These are phyloP conservation scores for Leiothrix lutea DNA, from an alignment of 2,113 vertebrate species.

Conservation along the genomic window DNA sequence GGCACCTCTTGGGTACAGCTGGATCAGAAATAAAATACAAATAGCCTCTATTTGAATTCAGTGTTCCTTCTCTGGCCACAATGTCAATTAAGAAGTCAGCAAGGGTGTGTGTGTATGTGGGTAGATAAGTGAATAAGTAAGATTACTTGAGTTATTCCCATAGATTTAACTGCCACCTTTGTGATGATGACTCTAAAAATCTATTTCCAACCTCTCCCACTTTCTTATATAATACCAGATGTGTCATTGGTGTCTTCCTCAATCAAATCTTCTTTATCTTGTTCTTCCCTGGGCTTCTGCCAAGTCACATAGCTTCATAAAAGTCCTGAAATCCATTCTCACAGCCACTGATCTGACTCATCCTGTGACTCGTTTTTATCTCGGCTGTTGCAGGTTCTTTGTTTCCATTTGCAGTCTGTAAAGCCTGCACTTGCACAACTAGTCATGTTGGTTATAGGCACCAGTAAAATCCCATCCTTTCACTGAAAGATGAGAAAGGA, in stretches of 20 bases:
- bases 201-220: constrained; percentile 23
- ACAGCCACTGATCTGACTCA: constrained; percentile 27
- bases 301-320: constrained; percentile 11
- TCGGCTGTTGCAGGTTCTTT: not conserved
- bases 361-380: not conserved
- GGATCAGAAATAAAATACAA: constrained; percentile 27
- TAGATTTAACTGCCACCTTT: constrained; percentile 25
- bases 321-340: constrained; percentile 17
- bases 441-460: not conserved
- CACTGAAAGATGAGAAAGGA: not conserved
- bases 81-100: constrained; percentile 5
- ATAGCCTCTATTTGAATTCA: constrained; percentile 32
- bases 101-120: constrained; percentile 24
- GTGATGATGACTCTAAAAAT: not conserved
- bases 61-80: not conserved
- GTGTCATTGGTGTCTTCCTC: not conserved
- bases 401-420: not conserved
- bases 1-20: constrained; percentile 40
- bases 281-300: not conserved
- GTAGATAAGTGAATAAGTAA: not conserved
- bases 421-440: not conserved
- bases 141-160: constrained; percentile 9
- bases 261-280: not conserved
- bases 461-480: not conserved
- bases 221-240: not conserved